These are phyloP conservation scores for Brotula barbata DNA, from an alignment of 2,797 vertebrate species.

Conservation along the genomic window DNA sequence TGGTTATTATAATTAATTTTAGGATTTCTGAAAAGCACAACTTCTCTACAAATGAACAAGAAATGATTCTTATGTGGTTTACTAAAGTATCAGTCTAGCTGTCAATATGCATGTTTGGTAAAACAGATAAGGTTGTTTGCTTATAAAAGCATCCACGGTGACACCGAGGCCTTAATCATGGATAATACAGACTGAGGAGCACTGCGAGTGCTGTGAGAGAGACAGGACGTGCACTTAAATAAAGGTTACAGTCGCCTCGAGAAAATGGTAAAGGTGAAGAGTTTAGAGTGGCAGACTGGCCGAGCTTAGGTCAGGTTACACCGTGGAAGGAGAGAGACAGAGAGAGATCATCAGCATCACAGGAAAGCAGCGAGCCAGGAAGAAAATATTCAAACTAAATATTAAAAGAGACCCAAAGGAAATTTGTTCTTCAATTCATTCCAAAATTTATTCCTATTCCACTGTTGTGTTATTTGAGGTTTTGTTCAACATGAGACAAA, in stretches of 20 bases:
- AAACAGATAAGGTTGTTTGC: background rate
- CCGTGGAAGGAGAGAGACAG: slow-evolving; percentile 11
- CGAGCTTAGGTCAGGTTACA: slow-evolving; percentile 70
- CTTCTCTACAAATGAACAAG: no score
- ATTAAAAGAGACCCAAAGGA: slow-evolving; percentile 21
- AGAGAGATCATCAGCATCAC: slow-evolving; percentile 17
- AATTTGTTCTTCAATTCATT: slow-evolving; percentile 68
- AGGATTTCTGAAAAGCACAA: no score
- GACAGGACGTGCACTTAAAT: slow-evolving; percentile 26
- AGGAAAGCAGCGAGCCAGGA: background rate
- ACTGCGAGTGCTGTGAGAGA: background rate
- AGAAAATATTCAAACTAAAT: slow-evolving; percentile 1
- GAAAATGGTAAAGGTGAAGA: slow-evolving; percentile 83
- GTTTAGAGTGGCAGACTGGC: slow-evolving; percentile 71
- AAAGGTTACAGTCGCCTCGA: slow-evolving; percentile 54
- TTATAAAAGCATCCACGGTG: background rate
- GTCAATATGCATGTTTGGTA: no score
- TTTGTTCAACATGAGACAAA: slow-evolving; percentile 31
- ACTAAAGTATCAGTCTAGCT: no score
- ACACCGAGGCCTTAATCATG: background rate
- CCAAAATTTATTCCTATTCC: slow-evolving; percentile 44
- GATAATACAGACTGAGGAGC: background rate
- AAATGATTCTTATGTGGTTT: no score
- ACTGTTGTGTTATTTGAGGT: slow-evolving; percentile 8
- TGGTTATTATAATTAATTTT: no score